Evolutionary conservation across 2,113 vertebrate species (phyloP).

Genomic region (Semnornis frantzii): DNA sequence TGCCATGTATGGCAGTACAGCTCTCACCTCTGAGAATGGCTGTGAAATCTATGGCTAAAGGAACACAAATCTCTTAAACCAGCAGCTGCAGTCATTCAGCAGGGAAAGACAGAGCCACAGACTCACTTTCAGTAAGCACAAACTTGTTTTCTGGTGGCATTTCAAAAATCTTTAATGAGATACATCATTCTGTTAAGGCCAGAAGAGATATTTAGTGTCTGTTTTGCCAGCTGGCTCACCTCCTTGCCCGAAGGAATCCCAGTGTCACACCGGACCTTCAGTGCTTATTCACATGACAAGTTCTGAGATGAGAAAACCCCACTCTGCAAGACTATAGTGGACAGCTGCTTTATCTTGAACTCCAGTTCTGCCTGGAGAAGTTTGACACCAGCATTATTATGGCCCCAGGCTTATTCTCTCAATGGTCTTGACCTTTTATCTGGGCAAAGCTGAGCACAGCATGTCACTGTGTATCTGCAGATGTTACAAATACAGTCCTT

Average conservation of each 20-base stretch:
- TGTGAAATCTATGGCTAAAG: background rate
- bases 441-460: accelerated
- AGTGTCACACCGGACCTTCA: background rate
- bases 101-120: background rate
- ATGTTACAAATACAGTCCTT: background rate
- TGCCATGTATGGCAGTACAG: background rate
- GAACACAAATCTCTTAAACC: background rate
- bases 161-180: background rate
- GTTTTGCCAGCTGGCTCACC: background rate
- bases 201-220: background rate
- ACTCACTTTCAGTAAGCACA: background rate
- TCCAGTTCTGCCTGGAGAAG: background rate
- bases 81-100: background rate
- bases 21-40: background rate
- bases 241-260: background rate
- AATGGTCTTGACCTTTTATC: background rate
- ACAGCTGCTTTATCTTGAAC: background rate
- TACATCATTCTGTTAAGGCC: background rate
- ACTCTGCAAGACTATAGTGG: background rate
- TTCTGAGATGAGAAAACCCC: background rate
- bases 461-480: background rate
- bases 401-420: background rate
- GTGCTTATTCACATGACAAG: background rate
- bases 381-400: accelerated
- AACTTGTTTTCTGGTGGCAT: background rate